Evolutionary conservation across 2,797 vertebrate species (phyloP).

Genomic region (Coendou prehensilis): DNA sequence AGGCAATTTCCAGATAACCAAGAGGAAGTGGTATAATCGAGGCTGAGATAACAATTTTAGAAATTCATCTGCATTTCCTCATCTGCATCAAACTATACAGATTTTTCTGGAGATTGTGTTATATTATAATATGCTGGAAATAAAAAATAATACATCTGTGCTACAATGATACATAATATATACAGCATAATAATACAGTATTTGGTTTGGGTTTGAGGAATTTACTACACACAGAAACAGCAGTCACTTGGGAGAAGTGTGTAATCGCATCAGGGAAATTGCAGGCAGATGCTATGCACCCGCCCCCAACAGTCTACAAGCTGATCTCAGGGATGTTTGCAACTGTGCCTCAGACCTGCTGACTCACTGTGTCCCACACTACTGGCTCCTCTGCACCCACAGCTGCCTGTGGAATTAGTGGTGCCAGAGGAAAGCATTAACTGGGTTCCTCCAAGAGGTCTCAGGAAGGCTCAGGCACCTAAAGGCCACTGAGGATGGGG

Average conservation of each 20-base stretch:
- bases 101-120: conserved; percentile 57
- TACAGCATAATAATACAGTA: conserved; percentile 50
- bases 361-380: not conserved
- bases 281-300: conserved; percentile 68
- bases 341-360: not conserved
- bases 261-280: conserved; percentile 71
- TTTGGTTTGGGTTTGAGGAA: conserved; percentile 72
- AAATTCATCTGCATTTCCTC: conserved; percentile 72
- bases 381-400: not conserved
- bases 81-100: conserved; percentile 45
- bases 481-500: not conserved
- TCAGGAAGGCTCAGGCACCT: not conserved
- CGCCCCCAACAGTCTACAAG: not conserved
- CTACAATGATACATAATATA: conserved; percentile 76
- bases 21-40: conserved; percentile 71
- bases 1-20: conserved; percentile 79
- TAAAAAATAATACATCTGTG: conserved; percentile 77
- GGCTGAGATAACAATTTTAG: conserved; percentile 76
- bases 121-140: conserved; percentile 63
- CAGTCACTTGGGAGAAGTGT: conserved; percentile 53
- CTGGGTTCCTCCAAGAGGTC: not conserved
- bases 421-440: not conserved
- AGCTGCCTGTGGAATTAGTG: not conserved
- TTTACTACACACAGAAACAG: conserved; percentile 59
- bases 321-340: not conserved